Base-by-base conservation (phyloP, 2,113 vertebrate species). In the Grallaria varia region DNA sequence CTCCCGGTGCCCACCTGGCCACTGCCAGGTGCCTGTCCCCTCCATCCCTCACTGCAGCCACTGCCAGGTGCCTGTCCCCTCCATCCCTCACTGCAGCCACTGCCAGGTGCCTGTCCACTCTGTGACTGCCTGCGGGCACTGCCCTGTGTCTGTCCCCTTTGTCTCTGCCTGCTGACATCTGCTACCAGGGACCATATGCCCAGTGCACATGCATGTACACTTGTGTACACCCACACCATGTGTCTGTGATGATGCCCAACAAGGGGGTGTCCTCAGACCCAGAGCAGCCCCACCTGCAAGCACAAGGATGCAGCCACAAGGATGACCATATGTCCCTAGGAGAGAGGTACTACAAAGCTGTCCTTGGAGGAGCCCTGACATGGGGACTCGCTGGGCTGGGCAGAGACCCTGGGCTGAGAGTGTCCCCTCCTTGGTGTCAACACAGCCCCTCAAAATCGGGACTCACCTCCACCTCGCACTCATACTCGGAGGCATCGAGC, bases 391-490 rank as follows among this genome's bases (percentile, higher is more conserved):
- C 9, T 71, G 56, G 45, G 69, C 69, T 45, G 39, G 28, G 73
- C 30, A 77, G 45, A 12, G n/a, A 39, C 20, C 27, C 40, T 1
- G 1, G 14, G 31, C 44, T n/a, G 31, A 47, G 27, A 13, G 1
- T 2, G 44, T 56, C 31, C 9, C 25, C 24, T 67, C 19, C 74
- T 39, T 50, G 31, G 22, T 33, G 49, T 30, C 60, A 30, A 42
- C 7, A 5, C 50, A 66, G 63, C 23, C 3, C 21, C 39, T 30
- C 30, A 63, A 40, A 30, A 7, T 47, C 20, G 21, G 27, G 72
- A 53, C 98, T 87, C 98, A 99, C 99, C 99, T 99, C 99, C 82
- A 99, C 98, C 95, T 99, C 99, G 8, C 98, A 98, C 92, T 99
- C 99, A 0, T 98, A 99, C 88, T 99, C 98, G 0, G 99, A 98